Evolutionary conservation across 2,888 invertebrate species (phyloP).

Genomic region (Melikaiella ostensackeni): DNA sequence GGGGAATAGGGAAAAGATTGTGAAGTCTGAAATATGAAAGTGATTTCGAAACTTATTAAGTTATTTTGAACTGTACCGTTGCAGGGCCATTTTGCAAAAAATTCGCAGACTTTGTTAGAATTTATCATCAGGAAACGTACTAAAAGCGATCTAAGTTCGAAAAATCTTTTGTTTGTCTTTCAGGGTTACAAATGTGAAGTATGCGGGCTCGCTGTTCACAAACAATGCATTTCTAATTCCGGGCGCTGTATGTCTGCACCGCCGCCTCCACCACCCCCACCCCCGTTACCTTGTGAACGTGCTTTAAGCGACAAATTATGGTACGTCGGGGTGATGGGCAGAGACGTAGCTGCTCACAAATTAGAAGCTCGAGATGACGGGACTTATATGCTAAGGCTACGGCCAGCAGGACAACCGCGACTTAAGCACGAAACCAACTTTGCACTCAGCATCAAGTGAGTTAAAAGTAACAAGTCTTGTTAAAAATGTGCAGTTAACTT

Average conservation of each 20-base stretch:
- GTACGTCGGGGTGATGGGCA: constrained; percentile 94
- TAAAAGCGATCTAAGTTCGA: too few relatives aligned
- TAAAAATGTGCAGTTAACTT: too few relatives aligned
- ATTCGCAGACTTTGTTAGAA: too few relatives aligned
- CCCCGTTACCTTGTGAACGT: constrained; percentile 80
- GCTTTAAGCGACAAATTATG: constrained; percentile 78
- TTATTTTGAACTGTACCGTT: too few relatives aligned
- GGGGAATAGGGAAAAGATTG: too few relatives aligned
- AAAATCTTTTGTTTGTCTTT: constrained; percentile 46
- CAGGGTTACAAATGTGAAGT: constrained; percentile 93
- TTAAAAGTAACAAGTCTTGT: constrained; percentile 48
- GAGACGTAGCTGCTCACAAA: constrained; percentile 86
- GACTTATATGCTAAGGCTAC: constrained; percentile 90
- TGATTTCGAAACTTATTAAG: too few relatives aligned
- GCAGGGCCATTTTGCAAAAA: too few relatives aligned
- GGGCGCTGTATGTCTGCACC: constrained; percentile 84
- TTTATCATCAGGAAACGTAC: too few relatives aligned
- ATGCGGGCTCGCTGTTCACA: constrained; percentile 91
- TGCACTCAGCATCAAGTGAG: constrained; percentile 91
- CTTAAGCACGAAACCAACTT: constrained; percentile 85
- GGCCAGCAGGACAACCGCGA: constrained; percentile 83
- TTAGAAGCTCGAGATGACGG: constrained; percentile 89
- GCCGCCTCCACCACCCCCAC: constrained; percentile 80
- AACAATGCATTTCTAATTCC: constrained; percentile 90
- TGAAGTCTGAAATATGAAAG: too few relatives aligned